Evolutionary conservation across 2,113 vertebrate species (phyloP), one percentile per base, ranked within the genome.

Genomic region (Takifugu flavidus): DNA sequence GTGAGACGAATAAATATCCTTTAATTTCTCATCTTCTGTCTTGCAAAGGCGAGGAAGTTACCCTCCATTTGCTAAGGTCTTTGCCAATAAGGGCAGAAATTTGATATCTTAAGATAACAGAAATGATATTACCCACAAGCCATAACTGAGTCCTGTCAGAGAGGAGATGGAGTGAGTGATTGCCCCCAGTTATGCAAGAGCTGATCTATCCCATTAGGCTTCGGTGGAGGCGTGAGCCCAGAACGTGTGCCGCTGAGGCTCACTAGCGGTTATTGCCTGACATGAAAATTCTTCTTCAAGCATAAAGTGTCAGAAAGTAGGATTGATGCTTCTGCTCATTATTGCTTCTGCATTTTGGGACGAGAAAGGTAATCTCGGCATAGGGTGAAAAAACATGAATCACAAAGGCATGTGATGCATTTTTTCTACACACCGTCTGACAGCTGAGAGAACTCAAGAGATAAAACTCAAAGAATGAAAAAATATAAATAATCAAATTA

Each of bases 51-150:
- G 39, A 68, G 68, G 82, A 68, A 81, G 77, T 62, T 65, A 65
- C 59, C 62, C 71, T 68, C 77, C 77, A 73, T 90, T 88, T 85
- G 75, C 79, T 66, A 79, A 79, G 79, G 84, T 85, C 85, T 84
- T 83, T 83, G 82, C 87, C 88, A 91, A 91, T 89, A 92, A 89
- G 88, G 78, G 82, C 68, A 82, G 85, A 87, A 87, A 91, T 89
- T 80, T 91, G 89, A 91, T 89, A 88, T 86, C 84, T 88, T 86
- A 89, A 89, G 90, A 91, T 91, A 91, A 90, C 88, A 79, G 85
- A 82, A 90, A 89, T 90, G 77, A 89, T 90, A 90, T 91, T 88
- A 90, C 79, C 83, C 83, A 86, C 81, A 81, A 82, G 80, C 86
- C 87, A 88, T 88, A 89, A 89, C 87, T 87, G 86, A 88, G 82